phyloP scores from a whole-genome alignment of 2,797 vertebrate genomes.

The Pterois miles region DNA sequence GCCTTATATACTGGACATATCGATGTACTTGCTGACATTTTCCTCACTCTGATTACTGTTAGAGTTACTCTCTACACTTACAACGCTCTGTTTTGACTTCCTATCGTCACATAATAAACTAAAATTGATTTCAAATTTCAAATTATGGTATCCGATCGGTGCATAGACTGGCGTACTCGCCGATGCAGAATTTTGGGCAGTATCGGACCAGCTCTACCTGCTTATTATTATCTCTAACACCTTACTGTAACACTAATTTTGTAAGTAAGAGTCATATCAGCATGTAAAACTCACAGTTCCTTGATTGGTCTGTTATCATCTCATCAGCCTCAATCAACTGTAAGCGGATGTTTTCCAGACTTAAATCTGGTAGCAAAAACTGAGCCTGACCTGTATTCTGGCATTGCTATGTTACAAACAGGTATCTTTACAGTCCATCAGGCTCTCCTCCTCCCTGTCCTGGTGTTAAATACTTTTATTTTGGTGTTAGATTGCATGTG shows the following conservation, averaged over 20 bases:
- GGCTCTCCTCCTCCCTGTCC: not conserved
- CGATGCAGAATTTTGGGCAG: too few species aligned
- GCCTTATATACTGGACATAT: too few species aligned
- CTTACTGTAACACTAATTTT: not conserved
- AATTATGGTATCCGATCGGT: too few species aligned
- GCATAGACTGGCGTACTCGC: too few species aligned
- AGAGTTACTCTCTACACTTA: rapidly evolving
- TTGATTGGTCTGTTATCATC: not conserved
- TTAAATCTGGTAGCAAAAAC: not conserved
- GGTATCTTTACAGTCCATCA: not conserved
- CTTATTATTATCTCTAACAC: not conserved
- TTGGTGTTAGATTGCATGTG: not conserved
- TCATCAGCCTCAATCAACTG: slow-evolving; percentile 3
- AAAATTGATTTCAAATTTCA: too few species aligned
- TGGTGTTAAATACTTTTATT: not conserved
- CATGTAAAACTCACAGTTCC: not conserved
- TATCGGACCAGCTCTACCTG: too few species aligned
- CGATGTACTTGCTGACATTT: too few species aligned
- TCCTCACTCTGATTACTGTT: rapidly evolving
- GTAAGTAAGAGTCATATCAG: not conserved
- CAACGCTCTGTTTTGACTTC: too few species aligned
- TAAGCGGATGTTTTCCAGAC: not conserved
- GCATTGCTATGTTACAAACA: not conserved
- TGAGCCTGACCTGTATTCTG: not conserved
- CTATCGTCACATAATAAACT: too few species aligned